A percentile compares a stretch with the other conserved stretches of the same genome.
phyloP scores from a whole-genome alignment of 2,888 invertebrate species.

The Leucophenga montana region DNA sequence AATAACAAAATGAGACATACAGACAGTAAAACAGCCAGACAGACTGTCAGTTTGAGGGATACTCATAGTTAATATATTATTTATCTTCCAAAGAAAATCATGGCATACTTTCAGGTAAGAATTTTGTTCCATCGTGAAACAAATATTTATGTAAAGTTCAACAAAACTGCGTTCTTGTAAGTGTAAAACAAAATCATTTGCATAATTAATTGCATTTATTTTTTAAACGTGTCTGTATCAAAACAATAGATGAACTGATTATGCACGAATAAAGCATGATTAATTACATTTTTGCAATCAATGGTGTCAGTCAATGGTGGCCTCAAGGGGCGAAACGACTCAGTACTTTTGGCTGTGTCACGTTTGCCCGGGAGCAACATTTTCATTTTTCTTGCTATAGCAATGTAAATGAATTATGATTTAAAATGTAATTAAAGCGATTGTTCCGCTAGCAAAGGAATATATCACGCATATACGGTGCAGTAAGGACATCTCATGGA shows the following conservation, averaged over 20 bases:
- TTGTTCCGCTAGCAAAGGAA: no score
- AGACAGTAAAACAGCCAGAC: no score
- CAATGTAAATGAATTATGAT: slow-evolving; percentile 11
- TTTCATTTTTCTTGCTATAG: slow-evolving; percentile 33
- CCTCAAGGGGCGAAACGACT: slow-evolving; percentile 33
- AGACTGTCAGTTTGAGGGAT: slow-evolving; percentile 22
- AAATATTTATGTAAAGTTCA: slow-evolving; percentile 27
- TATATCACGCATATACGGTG: no score
- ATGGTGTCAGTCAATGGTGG: neutral
- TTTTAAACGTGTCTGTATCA: slow-evolving; percentile 50
- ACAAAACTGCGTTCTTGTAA: neutral
- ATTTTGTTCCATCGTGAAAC: neutral
- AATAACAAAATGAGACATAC: no score
- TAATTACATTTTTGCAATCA: slow-evolving; percentile 55
- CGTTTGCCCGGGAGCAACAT: neutral
- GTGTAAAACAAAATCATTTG: slow-evolving; percentile 49
- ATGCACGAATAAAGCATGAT: slow-evolving; percentile 44
- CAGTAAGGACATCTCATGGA: no score
- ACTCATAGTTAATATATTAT: neutral
- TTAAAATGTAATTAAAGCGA: slow-evolving; percentile 2
- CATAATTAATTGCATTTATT: slow-evolving; percentile 64
- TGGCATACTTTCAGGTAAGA: slow-evolving; percentile 31
- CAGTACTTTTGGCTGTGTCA: slow-evolving; percentile 3
- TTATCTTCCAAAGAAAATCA: neutral
- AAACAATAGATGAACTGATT: slow-evolving; percentile 60